Percentiles rank a stretch among this genome's conserved stretches.
These are phyloP conservation scores for Hetaerina titia DNA, from an alignment of 2,888 invertebrate species.

Conservation along the genomic window DNA sequence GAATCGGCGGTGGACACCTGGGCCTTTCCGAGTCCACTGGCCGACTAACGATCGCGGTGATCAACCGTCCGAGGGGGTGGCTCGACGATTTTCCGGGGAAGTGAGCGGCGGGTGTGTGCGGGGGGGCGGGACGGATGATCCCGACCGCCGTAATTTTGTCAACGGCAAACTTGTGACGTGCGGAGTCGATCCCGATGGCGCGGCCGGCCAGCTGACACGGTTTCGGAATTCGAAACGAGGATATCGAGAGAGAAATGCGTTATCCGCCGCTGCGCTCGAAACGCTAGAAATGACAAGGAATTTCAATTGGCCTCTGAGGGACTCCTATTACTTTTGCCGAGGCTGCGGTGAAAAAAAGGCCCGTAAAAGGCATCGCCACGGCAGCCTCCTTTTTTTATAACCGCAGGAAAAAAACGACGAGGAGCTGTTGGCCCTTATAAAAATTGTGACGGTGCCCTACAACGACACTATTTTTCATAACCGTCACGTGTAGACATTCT, in stretches of 20 bases:
- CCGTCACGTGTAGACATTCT: not conserved
- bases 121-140: not conserved
- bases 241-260: constrained; percentile 45
- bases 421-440: not conserved
- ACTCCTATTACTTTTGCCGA: constrained; percentile 13
- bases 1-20: constrained; percentile 20
- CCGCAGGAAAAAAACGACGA: not conserved
- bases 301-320: constrained; percentile 9
- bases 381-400: not conserved
- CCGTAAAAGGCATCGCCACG: not conserved
- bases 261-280: not conserved
- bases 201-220: constrained; percentile 23
- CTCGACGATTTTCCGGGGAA: not conserved
- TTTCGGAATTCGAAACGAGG: constrained; percentile 55
- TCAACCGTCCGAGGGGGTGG: not conserved
- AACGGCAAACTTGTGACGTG: constrained; percentile 36
- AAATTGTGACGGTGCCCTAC: not conserved
- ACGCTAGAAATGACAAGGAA: constrained; percentile 37
- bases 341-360: not conserved
- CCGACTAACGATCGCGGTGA: not conserved
- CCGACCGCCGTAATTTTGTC: not conserved
- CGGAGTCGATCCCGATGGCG: not conserved
- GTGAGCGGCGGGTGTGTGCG: not conserved
- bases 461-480: not conserved
- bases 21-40: not conserved